phyloP scores from a whole-genome alignment of 2,113 vertebrate genomes.

The Cebidichthys violaceus region DNA sequence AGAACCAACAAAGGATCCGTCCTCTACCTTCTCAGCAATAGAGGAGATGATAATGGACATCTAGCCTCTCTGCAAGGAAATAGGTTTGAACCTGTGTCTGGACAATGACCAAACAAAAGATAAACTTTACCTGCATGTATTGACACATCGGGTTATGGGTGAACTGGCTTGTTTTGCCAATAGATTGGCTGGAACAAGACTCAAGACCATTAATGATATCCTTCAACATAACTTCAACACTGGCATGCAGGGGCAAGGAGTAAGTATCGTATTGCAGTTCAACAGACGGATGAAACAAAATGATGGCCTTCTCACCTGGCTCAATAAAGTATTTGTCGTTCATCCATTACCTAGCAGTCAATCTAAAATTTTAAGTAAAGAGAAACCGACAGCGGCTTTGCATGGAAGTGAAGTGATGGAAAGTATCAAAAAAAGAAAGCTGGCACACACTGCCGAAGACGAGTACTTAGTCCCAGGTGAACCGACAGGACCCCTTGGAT shows the following conservation, averaged over 20 bases:
- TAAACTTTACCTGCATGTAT: neutral
- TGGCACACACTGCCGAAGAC: neutral
- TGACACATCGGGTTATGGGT: constrained; percentile 17
- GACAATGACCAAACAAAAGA: constrained; percentile 11
- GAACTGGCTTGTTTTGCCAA: constrained; percentile 31
- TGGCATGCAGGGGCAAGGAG: neutral
- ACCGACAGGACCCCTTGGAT: neutral
- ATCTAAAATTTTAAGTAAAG: neutral
- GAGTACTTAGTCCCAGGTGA: neutral
- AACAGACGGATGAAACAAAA: rapidly evolving
- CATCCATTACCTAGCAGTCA: neutral
- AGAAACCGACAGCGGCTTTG: neutral
- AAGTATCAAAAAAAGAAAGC: neutral
- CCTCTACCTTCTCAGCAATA: neutral
- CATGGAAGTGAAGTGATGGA: constrained; percentile 14
- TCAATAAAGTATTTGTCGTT: constrained; percentile 17
- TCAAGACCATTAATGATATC: neutral
- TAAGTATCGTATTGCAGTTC: neutral
- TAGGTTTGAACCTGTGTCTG: constrained; percentile 42
- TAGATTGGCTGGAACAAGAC: constrained; percentile 14
- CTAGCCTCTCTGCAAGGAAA: constrained; percentile 32
- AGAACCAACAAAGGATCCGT: neutral
- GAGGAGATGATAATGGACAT: constrained; percentile 10
- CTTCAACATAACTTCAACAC: constrained; percentile 45
- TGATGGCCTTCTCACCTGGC: neutral